Evolutionary conservation across 2,113 vertebrate species (phyloP), one percentile per base, ranked within the genome.

Genomic region (Hyla sarda): DNA sequence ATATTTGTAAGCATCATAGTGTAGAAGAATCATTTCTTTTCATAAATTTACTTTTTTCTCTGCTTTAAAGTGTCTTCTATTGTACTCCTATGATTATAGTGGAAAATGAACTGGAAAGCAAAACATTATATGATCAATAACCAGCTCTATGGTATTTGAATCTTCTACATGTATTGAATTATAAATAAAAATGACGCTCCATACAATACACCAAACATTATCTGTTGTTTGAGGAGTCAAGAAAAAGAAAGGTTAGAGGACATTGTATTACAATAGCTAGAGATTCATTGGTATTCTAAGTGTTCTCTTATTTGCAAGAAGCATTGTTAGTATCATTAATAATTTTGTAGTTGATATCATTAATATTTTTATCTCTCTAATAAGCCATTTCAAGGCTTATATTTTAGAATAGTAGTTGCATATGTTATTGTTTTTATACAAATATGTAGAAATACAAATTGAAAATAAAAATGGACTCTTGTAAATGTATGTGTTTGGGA

Each of bases 141-240:
- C 52, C 9, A 58, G 19, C 72, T 60, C 5, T 41, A 73, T 19
- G 32, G 67, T 58, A 69, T 75, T 75, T 84, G 52, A 75, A 84
- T 84, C 71, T 58, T 54, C 82, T 75, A 73, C 72, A 76, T 84
- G 72, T 45, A 84, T 84, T 84, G 37, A 84, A 84, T 84, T 76
- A 23, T 60, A 76, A 84, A 77, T 37, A 84, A 76, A 84, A 65
- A 84, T 84, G 54, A 84, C 54, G 60, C 34, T 41, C 23, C 71
- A 73, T 28, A 83, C 82, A 83, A 83, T 74, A 52, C 82, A 73
- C 28, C 30, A 41, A 50, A 47, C 72, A 58, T 84, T 75, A 76
- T 76, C 72, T 56, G 34, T 60, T 75, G 72, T 76, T 32, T 76
- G 13, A n/a, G 17, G 11, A 60, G 67, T 72, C 82, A 83, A 56